These are phyloP conservation scores for Apamea sordens DNA, from an alignment of 2,888 invertebrate species.

Conservation along the genomic window DNA sequence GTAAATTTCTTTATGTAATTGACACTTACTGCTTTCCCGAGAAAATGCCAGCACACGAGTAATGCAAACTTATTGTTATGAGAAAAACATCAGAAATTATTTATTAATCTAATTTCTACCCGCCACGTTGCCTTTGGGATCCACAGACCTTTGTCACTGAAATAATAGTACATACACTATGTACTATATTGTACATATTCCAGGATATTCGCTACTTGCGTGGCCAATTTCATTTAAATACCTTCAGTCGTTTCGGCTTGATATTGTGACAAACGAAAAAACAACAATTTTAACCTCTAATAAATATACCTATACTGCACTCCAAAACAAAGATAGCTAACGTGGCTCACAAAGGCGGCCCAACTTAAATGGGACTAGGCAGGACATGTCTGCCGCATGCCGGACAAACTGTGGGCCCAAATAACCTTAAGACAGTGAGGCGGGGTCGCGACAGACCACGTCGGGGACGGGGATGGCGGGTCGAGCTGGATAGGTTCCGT, in stretches of 20 bases:
- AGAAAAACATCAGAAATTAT: conserved; percentile 1
- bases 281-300: not conserved
- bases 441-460: no score
- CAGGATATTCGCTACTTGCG: not conserved
- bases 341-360: no score
- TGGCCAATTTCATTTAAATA: not conserved
- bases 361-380: no score
- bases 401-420: no score
- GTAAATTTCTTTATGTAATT: conserved; percentile 39
- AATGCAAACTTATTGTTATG: conserved; percentile 1
- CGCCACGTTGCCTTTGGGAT: not conserved
- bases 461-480: no score
- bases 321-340: no score
- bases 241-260: not conserved
- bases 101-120: not conserved
- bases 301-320: no score
- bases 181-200: no score
- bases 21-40: conserved; percentile 44
- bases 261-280: not conserved
- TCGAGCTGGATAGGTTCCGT: no score
- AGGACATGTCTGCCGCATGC: no score
- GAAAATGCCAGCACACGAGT: conserved; percentile 15
- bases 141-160: no score
- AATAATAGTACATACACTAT: not conserved
- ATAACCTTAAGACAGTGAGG: no score